Evolutionary conservation across 64 coral and sea anemone genomes (phyloP), one percentile per base, ranked within the genome.

Genomic region (Orbicella faveolata): DNA sequence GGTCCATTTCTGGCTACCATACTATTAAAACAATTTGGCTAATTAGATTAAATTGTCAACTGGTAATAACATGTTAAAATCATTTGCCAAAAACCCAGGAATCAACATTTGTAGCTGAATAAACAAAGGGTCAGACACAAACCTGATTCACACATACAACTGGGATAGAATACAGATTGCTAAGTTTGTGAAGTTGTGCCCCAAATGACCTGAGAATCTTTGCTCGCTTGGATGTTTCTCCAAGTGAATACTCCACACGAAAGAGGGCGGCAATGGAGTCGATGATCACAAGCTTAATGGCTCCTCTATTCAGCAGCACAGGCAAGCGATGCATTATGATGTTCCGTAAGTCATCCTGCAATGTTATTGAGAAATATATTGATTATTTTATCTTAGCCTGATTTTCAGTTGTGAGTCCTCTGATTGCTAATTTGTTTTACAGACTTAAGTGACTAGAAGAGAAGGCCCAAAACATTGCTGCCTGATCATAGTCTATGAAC

Each of bases 71-170:
- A n/a, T 81, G 79, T 10, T 61, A 51, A 26, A 61, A 0, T 21
- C 6, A 23, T 61, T 21, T 52, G 57, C 35, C 34, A 81, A 34
- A 21, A 17, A 30, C 30, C 30, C 30, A 30, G 30, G 30, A 30
- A 30, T 30, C 30, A 30, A 30, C 30, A 30, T 30, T 30, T 30
- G 30, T 30, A 3, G 26, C 19, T 63, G 4, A 34, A 34, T 11
- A 55, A 8, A 6, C 48, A 91, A 30, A 54, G 74, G 18, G 18
- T 36, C 4, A 13, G 15, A 77, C 52, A 79, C 89, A 73, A 48
- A 98, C 96, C 96, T 98, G 96, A 81, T 98, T 98, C 18, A 98
- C 90, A 84, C 96, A 98, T 13, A 98, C 78, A 5, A 98, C 90
- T 26, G 90, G 81, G 74, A 91, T 89, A 61, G 75, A 80, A 88